Evolutionary conservation across 1,140 invertebrate species (phyloP).

Genomic region (Mesaphorura yosii): DNA sequence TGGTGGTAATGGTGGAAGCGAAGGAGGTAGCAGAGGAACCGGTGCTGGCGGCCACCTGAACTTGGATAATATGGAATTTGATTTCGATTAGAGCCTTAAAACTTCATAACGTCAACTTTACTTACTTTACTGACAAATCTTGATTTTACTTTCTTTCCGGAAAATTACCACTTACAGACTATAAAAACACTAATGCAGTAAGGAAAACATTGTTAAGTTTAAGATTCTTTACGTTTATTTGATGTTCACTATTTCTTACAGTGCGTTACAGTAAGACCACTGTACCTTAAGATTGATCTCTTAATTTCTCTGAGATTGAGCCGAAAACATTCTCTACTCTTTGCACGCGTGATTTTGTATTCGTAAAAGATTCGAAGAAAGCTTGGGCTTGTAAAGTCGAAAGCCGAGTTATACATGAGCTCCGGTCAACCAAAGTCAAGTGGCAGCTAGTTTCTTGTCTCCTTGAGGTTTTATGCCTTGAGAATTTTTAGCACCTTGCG

Average conservation of each 20-base stretch:
- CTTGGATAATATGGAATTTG: conserved; percentile 10
- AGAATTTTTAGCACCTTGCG: too few species aligned
- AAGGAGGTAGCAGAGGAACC: not conserved
- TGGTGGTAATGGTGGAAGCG: not conserved
- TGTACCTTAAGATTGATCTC: too few species aligned
- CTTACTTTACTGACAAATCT: not conserved
- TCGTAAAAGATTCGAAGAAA: too few species aligned
- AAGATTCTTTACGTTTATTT: not conserved
- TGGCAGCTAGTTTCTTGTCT: too few species aligned
- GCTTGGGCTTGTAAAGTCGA: too few species aligned
- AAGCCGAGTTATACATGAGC: too few species aligned
- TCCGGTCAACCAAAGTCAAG: too few species aligned
- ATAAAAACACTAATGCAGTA: not conserved
- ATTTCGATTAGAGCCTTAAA: conserved; percentile 5
- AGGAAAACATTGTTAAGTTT: not conserved
- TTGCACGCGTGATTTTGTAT: too few species aligned
- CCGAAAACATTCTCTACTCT: too few species aligned
- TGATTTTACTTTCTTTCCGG: not conserved
- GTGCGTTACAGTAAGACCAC: not conserved
- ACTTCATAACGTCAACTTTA: not conserved
- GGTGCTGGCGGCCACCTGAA: not conserved
- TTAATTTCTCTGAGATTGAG: too few species aligned
- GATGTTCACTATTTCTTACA: not conserved
- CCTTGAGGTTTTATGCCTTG: too few species aligned
- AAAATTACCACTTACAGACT: not conserved